Evolutionary conservation across 1,140 invertebrate genomes (phyloP).

Genomic region (Pogonomyrmex californicus): DNA sequence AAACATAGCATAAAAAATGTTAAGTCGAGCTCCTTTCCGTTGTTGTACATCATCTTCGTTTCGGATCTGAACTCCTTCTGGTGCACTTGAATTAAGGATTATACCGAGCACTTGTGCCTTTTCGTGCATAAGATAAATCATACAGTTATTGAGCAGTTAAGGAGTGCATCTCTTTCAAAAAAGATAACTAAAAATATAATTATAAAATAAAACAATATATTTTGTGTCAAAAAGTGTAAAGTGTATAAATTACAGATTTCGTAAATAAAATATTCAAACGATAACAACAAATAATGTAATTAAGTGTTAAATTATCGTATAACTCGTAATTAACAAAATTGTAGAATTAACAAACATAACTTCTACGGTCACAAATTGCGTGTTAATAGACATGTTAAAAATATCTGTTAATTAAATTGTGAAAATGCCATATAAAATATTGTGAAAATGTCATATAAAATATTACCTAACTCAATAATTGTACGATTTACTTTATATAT

Average conservation of each 20-base stretch:
- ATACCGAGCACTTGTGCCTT: slow-evolving; percentile 39
- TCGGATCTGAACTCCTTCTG: slow-evolving; percentile 88
- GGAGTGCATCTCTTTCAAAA: slow-evolving; percentile 24
- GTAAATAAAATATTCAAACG: neutral
- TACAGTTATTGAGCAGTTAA: slow-evolving; percentile 59
- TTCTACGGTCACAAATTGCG: neutral
- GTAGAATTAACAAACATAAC: neutral
- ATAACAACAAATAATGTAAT: neutral
- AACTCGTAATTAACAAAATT: slow-evolving; percentile 1
- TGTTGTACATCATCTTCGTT: slow-evolving; percentile 87
- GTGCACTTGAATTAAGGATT: slow-evolving; percentile 86
- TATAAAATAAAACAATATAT: neutral
- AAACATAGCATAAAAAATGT: slow-evolving; percentile 86
- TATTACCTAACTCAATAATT: slow-evolving; percentile 33
- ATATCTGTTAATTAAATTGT: neutral
- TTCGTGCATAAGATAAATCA: slow-evolving; percentile 28
- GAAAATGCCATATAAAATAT: neutral
- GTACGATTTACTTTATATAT: neutral
- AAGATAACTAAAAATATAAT: neutral
- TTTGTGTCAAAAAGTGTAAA: neutral
- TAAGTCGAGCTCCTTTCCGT: slow-evolving; percentile 81
- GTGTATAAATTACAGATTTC: slow-evolving; percentile 2
- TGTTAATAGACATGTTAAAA: neutral
- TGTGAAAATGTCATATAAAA: neutral
- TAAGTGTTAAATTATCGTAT: slow-evolving; percentile 35